Evolutionary conservation across 2,888 invertebrate species (phyloP), one percentile per base, ranked within the genome.

Genomic region (Mystacides longicornis): DNA sequence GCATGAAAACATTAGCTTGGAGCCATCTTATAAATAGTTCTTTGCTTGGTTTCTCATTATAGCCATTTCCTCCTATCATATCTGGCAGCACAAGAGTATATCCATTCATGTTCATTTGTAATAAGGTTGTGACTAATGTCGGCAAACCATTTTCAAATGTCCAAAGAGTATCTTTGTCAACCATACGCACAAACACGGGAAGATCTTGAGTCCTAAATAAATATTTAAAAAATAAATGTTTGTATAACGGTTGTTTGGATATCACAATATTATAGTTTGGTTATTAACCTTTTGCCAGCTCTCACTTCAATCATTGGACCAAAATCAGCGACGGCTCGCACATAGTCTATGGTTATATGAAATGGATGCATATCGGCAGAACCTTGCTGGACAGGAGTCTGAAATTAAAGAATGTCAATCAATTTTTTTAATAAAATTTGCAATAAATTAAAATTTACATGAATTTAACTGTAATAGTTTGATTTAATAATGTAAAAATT

Each of bases 11-110:
- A 55, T 85, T 87, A 0, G 86, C 83, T 66, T 89, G 85, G 47
- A 87, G 74, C 91, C 91, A 92, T 64, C 91, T 74, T 23, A 90
- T 81, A 65, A 85, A 87, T 50, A 87, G 68, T 66, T 87, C 85
- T 57, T 81, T 81, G 1, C 77, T 78, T 0, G 81, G 76, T 1
- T 71, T 66, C 19, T 75, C 79, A n/a, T 77, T 74, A 64, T 74
- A 82, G 0, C 81, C 82, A 62, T 83, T 86, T 0, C 86, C 86
- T 0, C 85, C 86, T 48, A 86, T 83, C 86, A 90, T 89, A 66
- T 91, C 91, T 0, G 91, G 89, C 14, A 92, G 69, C 3, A 90
- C 85, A 64, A 82, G 78, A 0, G 86, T 81, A 69, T 86, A 87
- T 1, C 87, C 87, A 55, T 81, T 74, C 48, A 84, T 69, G 64